phyloP scores from a whole-genome alignment of 1,140 invertebrate genomes.

The Oryctes rhinoceros region DNA sequence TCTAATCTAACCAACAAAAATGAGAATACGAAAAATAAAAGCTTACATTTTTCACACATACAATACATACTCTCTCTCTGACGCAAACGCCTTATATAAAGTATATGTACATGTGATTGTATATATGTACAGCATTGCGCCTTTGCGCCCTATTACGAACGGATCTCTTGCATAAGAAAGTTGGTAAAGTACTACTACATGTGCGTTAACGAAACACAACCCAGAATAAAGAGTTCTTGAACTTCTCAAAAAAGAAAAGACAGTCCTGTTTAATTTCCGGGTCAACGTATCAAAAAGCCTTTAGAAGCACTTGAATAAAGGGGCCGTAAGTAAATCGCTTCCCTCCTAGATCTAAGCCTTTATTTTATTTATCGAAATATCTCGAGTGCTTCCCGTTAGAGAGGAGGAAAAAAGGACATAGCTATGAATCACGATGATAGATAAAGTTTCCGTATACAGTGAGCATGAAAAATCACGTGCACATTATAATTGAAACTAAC shows the following conservation, averaged over 20 bases:
- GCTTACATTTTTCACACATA: not conserved
- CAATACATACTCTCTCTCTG: not conserved
- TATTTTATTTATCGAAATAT: slow-evolving; percentile 27
- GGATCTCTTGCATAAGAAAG: not conserved
- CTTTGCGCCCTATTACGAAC: not conserved
- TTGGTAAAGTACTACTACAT: not conserved
- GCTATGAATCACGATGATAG: slow-evolving; percentile 9
- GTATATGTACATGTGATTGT: not conserved
- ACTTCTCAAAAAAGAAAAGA: slow-evolving; percentile 23
- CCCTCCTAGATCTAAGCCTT: not conserved
- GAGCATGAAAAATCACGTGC: too few relatives aligned
- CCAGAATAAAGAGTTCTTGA: slow-evolving; percentile 23
- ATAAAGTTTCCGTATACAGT: not conserved
- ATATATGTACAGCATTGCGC: not conserved
- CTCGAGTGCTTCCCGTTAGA: slow-evolving; percentile 25
- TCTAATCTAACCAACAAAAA: not conserved
- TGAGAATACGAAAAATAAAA: not conserved
- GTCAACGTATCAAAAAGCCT: slow-evolving; percentile 9
- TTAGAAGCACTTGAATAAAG: not conserved
- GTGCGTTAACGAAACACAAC: not conserved
- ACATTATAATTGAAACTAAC: too few relatives aligned
- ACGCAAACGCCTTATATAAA: slow-evolving; percentile 5
- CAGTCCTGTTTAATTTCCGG: slow-evolving; percentile 33
- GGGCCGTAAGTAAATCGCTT: slow-evolving; percentile 1
- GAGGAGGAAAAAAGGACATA: not conserved